Base-by-base conservation (phyloP, 1,140 invertebrate species). In the Drosophila leontia region DNA sequence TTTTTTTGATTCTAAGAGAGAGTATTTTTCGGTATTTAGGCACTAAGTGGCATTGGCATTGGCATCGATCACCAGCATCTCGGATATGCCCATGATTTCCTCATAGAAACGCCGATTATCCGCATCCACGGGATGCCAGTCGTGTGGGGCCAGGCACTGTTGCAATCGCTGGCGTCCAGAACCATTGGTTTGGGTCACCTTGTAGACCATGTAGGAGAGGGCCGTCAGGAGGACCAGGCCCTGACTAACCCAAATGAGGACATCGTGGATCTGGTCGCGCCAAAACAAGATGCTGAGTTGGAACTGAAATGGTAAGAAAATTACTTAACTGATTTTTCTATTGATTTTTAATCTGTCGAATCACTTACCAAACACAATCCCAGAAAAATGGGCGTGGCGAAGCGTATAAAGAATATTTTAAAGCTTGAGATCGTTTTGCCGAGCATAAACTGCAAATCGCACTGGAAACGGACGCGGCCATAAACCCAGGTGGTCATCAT, bases 361-460 rank as follows among this genome's bases (percentile, higher is more conserved):
- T 39, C 8, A 23, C 64, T 62, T 47, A 92, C 91, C 80, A 92
- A 13, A 29, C 67, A 78, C 0, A 91, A 13, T 7, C 60, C 67
- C 17, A 92, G 29, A 70, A 91, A 83, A 19, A 82, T 63, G 9
- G 91, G 91, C n/a, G 91, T 91, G 44, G 76, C 39, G 39, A 92
- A 91, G 45, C 91, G 81, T 72, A 92, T 82, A 8, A 82, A 55
- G 55, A 80, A 87, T 23, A 92, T 91, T 64, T 90, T 92, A 17
- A 90, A 65, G 64, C 65, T 92, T 80, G 91, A 94, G 11, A 97
- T 94, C 77, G 95, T 95, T 82, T 95, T 94, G 13, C 96, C 95
- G 7, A 96, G 94, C 97, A 98, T 98, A 80, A 96, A 96, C 90
- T 97, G 94, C 2, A 98, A 93, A 84, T 98, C 97, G 51, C 94